phyloP scores from a whole-genome alignment of 2,888 invertebrate genomes.

The Tenthredo amoena region DNA sequence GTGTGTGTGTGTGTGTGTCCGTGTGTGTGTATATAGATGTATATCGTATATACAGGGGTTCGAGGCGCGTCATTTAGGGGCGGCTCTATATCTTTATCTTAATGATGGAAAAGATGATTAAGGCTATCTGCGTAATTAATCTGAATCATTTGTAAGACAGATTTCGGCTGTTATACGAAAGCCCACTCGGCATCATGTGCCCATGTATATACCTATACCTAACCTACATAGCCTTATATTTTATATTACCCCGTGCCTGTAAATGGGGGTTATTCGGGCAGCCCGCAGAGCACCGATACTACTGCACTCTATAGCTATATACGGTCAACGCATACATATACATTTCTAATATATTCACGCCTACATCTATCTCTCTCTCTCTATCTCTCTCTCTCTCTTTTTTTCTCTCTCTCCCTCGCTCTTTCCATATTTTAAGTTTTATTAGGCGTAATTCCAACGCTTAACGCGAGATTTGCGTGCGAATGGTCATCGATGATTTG shows the following conservation, averaged over 20 bases:
- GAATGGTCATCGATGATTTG: slow-evolving; percentile 31
- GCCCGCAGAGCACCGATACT: background rate
- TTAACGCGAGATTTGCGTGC: slow-evolving; percentile 42
- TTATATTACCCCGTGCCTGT: background rate
- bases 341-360: background rate
- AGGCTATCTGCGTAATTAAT: slow-evolving; percentile 63
- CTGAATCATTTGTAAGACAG: slow-evolving; percentile 57
- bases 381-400: background rate
- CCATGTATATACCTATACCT: background rate
- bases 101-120: slow-evolving; percentile 61
- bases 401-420: background rate
- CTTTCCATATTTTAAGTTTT: slow-evolving; percentile 21
- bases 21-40: background rate
- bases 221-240: background rate
- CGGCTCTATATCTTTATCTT: slow-evolving; percentile 55
- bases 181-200: background rate
- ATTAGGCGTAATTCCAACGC: slow-evolving; percentile 20
- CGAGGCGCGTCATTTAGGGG: slow-evolving; percentile 36
- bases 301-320: background rate
- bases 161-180: slow-evolving; percentile 54
- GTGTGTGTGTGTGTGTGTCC: too few species aligned
- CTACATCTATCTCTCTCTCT: background rate
- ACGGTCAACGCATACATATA: background rate
- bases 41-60: background rate
- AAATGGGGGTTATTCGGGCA: background rate